phyloP scores from a whole-genome alignment of 2,113 vertebrate species.

The Galemys pyrenaicus region DNA sequence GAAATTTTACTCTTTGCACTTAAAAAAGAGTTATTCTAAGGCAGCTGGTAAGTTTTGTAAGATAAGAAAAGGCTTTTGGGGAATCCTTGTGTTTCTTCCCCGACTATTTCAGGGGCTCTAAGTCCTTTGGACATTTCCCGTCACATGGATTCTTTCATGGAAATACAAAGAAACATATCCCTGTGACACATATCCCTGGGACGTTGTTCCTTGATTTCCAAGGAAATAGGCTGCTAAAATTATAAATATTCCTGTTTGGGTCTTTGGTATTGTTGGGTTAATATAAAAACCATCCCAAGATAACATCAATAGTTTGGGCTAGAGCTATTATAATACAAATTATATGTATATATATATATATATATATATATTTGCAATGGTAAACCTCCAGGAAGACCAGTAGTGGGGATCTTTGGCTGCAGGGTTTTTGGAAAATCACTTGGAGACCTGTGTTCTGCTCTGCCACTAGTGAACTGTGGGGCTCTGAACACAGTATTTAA shows the following conservation, averaged over 20 bases:
- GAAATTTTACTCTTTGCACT: not conserved
- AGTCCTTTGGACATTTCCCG: not conserved
- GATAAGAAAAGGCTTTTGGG: not conserved
- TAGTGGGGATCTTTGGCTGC: not conserved
- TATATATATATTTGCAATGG: not conserved
- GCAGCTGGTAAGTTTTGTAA: not conserved
- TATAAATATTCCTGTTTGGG: not conserved
- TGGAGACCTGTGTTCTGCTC: not conserved
- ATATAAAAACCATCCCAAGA: not conserved
- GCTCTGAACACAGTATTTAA: not conserved
- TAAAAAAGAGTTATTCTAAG: not conserved
- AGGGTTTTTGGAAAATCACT: not conserved
- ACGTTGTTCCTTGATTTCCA: not conserved
- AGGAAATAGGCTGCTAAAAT: not conserved
- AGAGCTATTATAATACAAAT: not conserved
- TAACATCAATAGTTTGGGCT: not conserved
- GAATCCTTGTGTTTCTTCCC: not conserved
- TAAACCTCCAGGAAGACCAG: not conserved
- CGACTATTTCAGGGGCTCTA: not conserved
- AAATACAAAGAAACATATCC: conserved; percentile 29
- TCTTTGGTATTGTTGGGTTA: not conserved
- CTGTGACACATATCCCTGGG: not conserved
- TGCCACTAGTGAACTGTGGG: not conserved
- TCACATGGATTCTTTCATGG: not conserved
- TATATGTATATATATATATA: no score